These are phyloP conservation scores for Cathartes aura DNA, from an alignment of 2,113 vertebrate species.

Conservation along the genomic window DNA sequence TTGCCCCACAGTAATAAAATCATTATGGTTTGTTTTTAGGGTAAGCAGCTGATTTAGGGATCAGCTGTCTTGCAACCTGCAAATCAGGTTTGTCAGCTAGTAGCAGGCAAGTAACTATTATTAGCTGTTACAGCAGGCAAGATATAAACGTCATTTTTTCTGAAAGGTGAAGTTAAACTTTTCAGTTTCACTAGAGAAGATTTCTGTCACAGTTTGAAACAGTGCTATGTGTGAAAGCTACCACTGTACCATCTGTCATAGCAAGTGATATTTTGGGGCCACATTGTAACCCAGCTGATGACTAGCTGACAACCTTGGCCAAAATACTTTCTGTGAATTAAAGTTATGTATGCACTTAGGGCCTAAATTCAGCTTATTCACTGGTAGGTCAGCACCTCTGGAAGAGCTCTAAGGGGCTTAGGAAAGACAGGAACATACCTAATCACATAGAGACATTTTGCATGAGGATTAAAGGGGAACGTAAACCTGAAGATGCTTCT, in stretches of 20 bases:
- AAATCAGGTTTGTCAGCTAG: constrained; percentile 40
- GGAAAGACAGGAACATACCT: background rate
- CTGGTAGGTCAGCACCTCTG: background rate
- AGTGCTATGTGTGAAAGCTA: constrained; percentile 11
- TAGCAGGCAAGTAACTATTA: constrained; percentile 51
- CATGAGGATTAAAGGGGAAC: background rate
- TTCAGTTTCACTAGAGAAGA: constrained; percentile 11
- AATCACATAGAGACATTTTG: background rate
- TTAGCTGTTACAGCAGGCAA: constrained; percentile 49
- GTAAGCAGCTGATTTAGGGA: background rate
- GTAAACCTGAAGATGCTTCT: background rate
- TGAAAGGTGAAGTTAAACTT: constrained; percentile 52
- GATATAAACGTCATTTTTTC: constrained; percentile 34
- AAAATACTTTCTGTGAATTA: constrained; percentile 38
- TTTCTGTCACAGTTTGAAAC: background rate
- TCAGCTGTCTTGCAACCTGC: background rate
- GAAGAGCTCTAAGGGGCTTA: background rate
- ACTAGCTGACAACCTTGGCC: background rate
- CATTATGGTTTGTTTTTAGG: background rate
- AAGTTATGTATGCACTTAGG: background rate
- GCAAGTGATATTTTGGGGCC: constrained; percentile 48
- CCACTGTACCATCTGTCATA: background rate
- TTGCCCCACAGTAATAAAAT: constrained; percentile 1
- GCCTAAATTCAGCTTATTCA: background rate
- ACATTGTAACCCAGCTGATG: constrained; percentile 5